Conservation (phyloP, 2,888 invertebrate genomes). For the Microplitis deprimator region DNA sequence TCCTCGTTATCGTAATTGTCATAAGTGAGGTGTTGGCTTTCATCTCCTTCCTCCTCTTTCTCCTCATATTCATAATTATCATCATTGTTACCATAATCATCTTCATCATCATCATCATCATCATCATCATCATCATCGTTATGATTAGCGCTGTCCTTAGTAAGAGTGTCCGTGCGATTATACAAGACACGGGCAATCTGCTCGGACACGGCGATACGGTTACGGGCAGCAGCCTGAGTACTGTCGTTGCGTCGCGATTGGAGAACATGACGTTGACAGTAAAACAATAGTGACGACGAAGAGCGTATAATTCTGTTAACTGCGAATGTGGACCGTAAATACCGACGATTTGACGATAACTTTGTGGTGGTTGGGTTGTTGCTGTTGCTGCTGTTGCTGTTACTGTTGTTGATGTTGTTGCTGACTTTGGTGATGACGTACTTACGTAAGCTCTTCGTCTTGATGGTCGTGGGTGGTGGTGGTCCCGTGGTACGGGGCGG, state of each 20-base stretch:
- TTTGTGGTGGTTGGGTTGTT: background rate
- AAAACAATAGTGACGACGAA: background rate
- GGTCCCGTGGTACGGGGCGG: constrained; percentile 60
- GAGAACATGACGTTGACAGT: background rate
- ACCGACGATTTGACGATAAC: constrained; percentile 9
- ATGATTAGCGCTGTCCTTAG: too few relatives aligned
- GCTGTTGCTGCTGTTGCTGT: constrained; percentile 15
- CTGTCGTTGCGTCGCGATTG: background rate
- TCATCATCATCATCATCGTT: constrained; percentile 6
- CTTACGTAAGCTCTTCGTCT: constrained; percentile 35
- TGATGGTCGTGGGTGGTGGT: constrained; percentile 54
- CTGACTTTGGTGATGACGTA: background rate
- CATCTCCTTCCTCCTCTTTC: background rate
- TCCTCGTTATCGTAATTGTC: background rate
- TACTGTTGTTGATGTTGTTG: constrained; percentile 20
- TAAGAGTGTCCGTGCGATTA: background rate
- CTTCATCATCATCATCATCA: constrained; percentile 16
- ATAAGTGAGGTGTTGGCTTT: constrained; percentile 3
- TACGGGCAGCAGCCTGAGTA: too few relatives aligned
- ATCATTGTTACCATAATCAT: constrained; percentile 25
- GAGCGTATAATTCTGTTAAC: background rate
- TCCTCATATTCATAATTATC: constrained; percentile 18
- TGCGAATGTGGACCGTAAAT: background rate
- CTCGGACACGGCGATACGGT: background rate
- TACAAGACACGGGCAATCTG: background rate